These are phyloP conservation scores for Sarcophaga peregrina DNA, from an alignment of 1,140 invertebrate genomes.

Conservation along the genomic window DNA sequence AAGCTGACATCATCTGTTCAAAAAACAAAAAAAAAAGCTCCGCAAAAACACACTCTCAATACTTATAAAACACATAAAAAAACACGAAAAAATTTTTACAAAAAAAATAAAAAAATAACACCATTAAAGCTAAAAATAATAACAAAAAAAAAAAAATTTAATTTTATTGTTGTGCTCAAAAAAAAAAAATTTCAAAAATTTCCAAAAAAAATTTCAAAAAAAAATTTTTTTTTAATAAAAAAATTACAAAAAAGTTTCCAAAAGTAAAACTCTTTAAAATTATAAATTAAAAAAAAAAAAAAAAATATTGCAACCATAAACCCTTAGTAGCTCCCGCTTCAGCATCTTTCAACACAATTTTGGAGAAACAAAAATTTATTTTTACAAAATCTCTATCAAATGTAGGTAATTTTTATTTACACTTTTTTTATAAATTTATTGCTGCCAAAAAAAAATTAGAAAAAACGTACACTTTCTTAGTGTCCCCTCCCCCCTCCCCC, in stretches of 20 bases:
- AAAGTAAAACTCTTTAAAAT: background rate
- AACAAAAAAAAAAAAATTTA: slow-evolving; percentile 7
- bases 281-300: background rate
- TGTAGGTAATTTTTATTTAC: no score
- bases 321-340: no score
- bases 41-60: background rate
- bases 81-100: slow-evolving; percentile 17
- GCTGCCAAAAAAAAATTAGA: no score
- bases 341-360: no score
- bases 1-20: slow-evolving; percentile 38
- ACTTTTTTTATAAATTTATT: no score
- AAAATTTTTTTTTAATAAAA: background rate
- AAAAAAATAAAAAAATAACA: slow-evolving; percentile 31
- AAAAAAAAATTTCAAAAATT: slow-evolving; percentile 3
- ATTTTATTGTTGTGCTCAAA: background rate
- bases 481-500: no score
- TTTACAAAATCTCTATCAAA: no score
- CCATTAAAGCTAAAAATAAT: background rate
- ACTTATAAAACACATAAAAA: background rate
- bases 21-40: slow-evolving; percentile 25
- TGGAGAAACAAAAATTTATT: no score
- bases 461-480: no score
- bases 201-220: background rate
- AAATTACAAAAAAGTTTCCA: background rate
- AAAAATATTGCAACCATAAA: no score